Evolutionary conservation across 2,797 vertebrate genomes (phyloP), one percentile per base, ranked within the genome.

Genomic region (Geotrypetes seraphini): DNA sequence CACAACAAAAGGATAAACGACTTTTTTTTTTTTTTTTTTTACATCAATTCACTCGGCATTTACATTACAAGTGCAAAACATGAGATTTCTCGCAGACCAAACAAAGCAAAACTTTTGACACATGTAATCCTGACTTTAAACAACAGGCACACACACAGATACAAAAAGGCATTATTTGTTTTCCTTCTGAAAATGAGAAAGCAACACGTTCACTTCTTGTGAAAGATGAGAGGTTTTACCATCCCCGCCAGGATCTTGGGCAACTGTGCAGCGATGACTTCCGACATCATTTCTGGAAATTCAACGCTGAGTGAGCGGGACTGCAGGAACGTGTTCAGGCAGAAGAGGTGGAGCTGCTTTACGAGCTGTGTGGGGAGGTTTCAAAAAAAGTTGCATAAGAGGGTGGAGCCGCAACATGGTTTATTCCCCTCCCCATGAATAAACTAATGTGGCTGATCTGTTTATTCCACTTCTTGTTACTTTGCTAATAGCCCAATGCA

Each of bases 221-320:
- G 96, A 84, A 99, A 99, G 39, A 96, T 66, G 47, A 99, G 86
- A 11, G 91, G 93, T 62, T 85, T 93, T 82, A 98, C 96, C 94
- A 98, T 98, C 43, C 95, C 96, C 5, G 95, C 95, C 57, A 99
- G 75, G 52, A 99, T 90, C 73, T 96, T 97, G 38, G 96, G 96
- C 26, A 99, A 73, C 58, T 98, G 96, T 14, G 95, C 94, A 30
- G 91, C 81, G 42, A 99, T 98, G 46, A 99, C 91, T 72, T 99
- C 96, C 11, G 95, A 84, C 96, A 99, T 99, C 96, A 99, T 99
- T 73, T 97, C 95, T 0, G 96, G 96, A 50, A 99, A 99, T 69
- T 97, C 94, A 50, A 99, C 91, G 15, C 81, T 91, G 81, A 99
- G 81, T 35, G 90, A 57, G 10, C 92, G 90, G 2, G 96, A 96